Conservation (phyloP, 2,888 invertebrate species). For the Drosophila percnosoma region DNA sequence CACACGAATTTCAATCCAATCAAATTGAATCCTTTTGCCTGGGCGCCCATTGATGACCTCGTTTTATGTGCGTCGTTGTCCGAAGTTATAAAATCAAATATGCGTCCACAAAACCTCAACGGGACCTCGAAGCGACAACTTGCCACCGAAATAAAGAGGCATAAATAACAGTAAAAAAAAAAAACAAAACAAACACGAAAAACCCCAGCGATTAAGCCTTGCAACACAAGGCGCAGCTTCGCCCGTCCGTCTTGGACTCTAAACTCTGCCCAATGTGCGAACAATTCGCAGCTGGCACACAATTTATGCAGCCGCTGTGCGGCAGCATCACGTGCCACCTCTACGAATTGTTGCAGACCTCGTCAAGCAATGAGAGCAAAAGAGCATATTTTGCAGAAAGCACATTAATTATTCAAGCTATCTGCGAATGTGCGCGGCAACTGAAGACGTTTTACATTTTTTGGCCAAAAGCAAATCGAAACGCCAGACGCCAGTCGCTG, state of each 20-base stretch:
- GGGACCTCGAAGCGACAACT: slow-evolving; percentile 58
- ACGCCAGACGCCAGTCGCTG: slow-evolving; percentile 11
- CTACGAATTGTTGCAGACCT: slow-evolving; percentile 44
- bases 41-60: slow-evolving; percentile 64
- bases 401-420: slow-evolving; percentile 81
- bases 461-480: slow-evolving; percentile 7
- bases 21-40: slow-evolving; percentile 77
- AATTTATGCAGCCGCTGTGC: slow-evolving; percentile 69
- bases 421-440: slow-evolving; percentile 67
- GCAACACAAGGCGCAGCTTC: slow-evolving; percentile 41
- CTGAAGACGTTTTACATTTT: slow-evolving; percentile 19
- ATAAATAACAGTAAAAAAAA: not conserved
- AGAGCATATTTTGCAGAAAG: slow-evolving; percentile 47
- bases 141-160: slow-evolving; percentile 26
- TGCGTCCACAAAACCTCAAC: slow-evolving; percentile 59
- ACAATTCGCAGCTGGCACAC: slow-evolving; percentile 67
- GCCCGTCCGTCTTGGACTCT: slow-evolving; percentile 18
- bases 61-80: slow-evolving; percentile 73
- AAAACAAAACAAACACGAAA: not conserved
- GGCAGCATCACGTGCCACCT: slow-evolving; percentile 58
- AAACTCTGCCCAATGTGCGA: slow-evolving; percentile 61
- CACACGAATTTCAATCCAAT: slow-evolving; percentile 73
- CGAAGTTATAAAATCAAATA: slow-evolving; percentile 77
- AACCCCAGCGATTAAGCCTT: slow-evolving; percentile 50
- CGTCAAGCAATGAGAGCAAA: slow-evolving; percentile 23